Base-by-base conservation (phyloP, 2,888 invertebrate genomes). In the Apodemia mormo region DNA sequence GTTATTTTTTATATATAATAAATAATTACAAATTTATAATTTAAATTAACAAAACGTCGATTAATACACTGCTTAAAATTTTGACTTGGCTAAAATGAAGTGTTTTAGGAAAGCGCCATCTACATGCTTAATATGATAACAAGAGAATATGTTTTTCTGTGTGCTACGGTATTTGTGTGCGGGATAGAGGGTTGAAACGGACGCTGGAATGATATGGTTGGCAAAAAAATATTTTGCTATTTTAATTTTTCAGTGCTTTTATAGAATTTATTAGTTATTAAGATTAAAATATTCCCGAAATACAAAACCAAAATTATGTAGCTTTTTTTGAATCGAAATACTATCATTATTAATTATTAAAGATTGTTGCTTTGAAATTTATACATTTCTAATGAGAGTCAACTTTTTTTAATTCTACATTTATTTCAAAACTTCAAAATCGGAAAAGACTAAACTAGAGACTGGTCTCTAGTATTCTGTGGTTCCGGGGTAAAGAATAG, bases 181-280 rank as follows among this genome's bases (percentile, higher is more conserved):
- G 75, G 70, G 74, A 71, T 75, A 73, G 87, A 89, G 90, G 91
- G 90, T 87, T 86, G 88, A 85, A 86, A 82, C 87, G 85, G 82
- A 86, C 87, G 89, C 85, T 84, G 85, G 73, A 76, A 75, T 73
- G 68, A 83, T 85, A 90, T 65, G 45, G 84, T 76, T 12, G 40
- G 83, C 82, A 88, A 74, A 83, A 78, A 81, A 76, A 22, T 43
- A 43, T 1, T 10, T 40, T 7, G 3, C 45, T 37, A 30, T 65
- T 22, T 67, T 54, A 40, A 40, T 14, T 49, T 49, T 49, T 3
- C 45, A 12, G 7, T 40, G 8, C 1, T 7, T 40, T 40, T 7
- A 8, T 40, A 7, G 40, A 7, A 40, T 2, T 40, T 40, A 40
- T 6, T 6, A 1, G 7, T 43, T 43, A 43, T 43, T 43, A 37